Conservation (phyloP, 2,113 vertebrate genomes). For the Puntigrus tetrazona region DNA sequence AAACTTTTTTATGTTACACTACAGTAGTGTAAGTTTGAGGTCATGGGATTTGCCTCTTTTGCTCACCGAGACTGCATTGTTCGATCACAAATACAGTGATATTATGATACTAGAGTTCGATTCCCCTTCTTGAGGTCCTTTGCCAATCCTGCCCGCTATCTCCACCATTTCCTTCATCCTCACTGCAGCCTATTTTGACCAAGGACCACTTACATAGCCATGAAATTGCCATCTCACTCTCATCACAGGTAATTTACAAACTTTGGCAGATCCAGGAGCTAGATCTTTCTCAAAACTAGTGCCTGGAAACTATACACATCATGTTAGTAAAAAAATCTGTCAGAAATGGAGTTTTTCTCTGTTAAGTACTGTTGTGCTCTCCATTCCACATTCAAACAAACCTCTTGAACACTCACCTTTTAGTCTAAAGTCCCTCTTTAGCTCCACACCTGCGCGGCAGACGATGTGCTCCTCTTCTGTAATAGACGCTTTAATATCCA, state of each 20-base stretch:
- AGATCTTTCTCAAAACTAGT: not conserved
- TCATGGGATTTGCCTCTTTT: not conserved
- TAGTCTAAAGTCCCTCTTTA: not conserved
- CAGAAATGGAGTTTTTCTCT: not conserved
- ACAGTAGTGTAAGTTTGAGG: not conserved
- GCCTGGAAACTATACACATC: not conserved
- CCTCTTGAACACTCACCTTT: not conserved
- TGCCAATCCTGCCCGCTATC: too few relatives aligned
- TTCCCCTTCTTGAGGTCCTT: too few relatives aligned
- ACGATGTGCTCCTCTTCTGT: not conserved
- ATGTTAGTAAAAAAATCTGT: not conserved
- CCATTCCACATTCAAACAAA: not conserved
- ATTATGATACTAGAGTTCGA: too few relatives aligned
- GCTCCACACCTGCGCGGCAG: not conserved
- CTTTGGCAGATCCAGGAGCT: not conserved
- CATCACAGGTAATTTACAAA: not conserved
- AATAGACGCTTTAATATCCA: not conserved
- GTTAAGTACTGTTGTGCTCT: not conserved
- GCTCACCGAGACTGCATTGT: not conserved
- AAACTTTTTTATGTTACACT: not conserved
- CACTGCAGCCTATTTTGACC: too few relatives aligned
- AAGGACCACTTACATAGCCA: too few relatives aligned
- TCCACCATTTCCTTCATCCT: too few relatives aligned
- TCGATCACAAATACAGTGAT: not conserved
- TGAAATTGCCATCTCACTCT: too few relatives aligned